phyloP scores from a whole-genome alignment of 30 jellyfish, hydroid and myxozoan species.

The Calvadosia cruxmelitensis region DNA sequence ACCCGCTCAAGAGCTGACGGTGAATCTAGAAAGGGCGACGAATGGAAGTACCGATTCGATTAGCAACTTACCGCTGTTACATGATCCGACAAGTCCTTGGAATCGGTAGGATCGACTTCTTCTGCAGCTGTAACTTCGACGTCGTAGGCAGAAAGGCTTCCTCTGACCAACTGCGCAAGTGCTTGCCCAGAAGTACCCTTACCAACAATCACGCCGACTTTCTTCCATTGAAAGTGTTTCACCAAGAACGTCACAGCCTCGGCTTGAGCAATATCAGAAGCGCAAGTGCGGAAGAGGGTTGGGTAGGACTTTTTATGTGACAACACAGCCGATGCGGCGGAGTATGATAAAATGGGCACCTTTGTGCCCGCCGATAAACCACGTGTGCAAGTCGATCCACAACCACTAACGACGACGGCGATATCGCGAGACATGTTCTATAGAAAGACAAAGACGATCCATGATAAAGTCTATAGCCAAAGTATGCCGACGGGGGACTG shows the following conservation, averaged over 20 bases:
- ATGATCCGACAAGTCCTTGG: background rate
- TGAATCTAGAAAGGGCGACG: no score
- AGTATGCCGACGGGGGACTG: no score
- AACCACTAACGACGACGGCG: slow-evolving; percentile 66
- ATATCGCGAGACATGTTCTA: slow-evolving; percentile 56
- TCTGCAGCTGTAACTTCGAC: slow-evolving; percentile 26
- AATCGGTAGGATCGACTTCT: slow-evolving; percentile 21
- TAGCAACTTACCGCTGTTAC: slow-evolving; percentile 8
- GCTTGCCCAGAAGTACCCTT: slow-evolving; percentile 53
- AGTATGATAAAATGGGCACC: slow-evolving; percentile 67
- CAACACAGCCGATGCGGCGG: slow-evolving; percentile 57
- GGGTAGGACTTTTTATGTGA: slow-evolving; percentile 61
- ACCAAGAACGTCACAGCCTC: slow-evolving; percentile 48
- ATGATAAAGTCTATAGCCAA: background rate
- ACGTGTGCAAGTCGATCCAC: slow-evolving; percentile 60
- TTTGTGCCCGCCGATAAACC: slow-evolving; percentile 12
- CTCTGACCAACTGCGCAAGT: slow-evolving; percentile 17
- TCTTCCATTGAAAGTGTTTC: slow-evolving; percentile 66
- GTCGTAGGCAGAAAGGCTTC: slow-evolving; percentile 2
- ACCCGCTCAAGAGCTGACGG: background rate
- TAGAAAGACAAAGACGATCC: background rate
- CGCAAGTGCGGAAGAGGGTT: slow-evolving; percentile 67
- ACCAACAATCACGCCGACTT: slow-evolving; percentile 71
- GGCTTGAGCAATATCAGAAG: slow-evolving; percentile 52
- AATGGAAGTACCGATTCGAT: no score